Percentiles rank a stretch among this genome's conserved stretches.
Evolutionary conservation across 1,140 invertebrate genomes (phyloP).

Genomic region (Drosophila pandora): DNA sequence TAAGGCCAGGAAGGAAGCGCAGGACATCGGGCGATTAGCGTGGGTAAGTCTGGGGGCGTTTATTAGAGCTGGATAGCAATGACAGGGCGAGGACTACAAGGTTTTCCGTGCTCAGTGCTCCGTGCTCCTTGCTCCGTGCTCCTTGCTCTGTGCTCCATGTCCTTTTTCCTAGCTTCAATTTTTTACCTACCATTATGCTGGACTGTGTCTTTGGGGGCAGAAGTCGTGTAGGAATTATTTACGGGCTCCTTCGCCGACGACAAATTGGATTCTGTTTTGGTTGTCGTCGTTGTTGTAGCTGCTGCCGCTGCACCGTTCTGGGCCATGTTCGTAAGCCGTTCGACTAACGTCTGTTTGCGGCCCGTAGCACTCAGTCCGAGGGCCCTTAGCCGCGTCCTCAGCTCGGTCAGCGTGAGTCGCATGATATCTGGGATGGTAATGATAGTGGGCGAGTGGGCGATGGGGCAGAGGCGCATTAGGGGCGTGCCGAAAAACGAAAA

Average conservation of each 20-base stretch:
- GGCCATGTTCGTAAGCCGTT: slow-evolving; percentile 53
- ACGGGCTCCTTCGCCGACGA: slow-evolving; percentile 53
- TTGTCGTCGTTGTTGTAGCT: slow-evolving; percentile 13
- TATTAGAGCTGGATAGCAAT: slow-evolving; percentile 21
- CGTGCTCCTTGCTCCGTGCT: background rate
- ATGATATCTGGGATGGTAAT: slow-evolving; percentile 52
- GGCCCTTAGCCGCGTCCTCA: slow-evolving; percentile 63
- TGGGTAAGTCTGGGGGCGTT: slow-evolving; percentile 18
- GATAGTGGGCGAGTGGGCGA: slow-evolving; percentile 16
- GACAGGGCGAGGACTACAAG: slow-evolving; percentile 27
- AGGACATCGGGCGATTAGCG: slow-evolving; percentile 26
- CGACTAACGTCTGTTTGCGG: slow-evolving; percentile 62
- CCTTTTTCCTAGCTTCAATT: background rate
- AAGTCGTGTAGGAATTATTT: slow-evolving; percentile 43
- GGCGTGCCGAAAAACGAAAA: slow-evolving; percentile 55
- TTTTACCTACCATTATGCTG: slow-evolving; percentile 52
- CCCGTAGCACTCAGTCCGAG: slow-evolving; percentile 66
- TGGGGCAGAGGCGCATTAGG: slow-evolving; percentile 38
- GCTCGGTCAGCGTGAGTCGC: slow-evolving; percentile 64
- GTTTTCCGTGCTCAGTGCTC: slow-evolving; percentile 1
- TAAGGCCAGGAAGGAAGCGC: slow-evolving; percentile 22
- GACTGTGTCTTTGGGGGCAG: slow-evolving; percentile 15
- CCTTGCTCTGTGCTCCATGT: background rate
- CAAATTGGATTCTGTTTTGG: slow-evolving; percentile 51
- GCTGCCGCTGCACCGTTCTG: slow-evolving; percentile 10